phyloP scores from a whole-genome alignment of 2,888 invertebrate species.

The Mesorhabditis spiculigera region DNA sequence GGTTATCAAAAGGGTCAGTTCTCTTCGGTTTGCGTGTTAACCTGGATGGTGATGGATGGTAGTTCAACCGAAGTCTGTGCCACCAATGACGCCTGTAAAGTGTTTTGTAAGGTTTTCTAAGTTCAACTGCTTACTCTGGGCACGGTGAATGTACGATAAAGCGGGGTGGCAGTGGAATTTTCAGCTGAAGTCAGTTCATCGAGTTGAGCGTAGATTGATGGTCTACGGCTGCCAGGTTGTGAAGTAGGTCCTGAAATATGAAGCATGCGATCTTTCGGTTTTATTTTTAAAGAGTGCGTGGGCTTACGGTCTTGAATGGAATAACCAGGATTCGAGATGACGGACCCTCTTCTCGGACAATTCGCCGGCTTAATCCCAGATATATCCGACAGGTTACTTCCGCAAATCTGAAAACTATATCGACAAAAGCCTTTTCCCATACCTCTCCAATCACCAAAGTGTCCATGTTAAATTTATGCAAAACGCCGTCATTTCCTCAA shows the following conservation, averaged over 20 bases:
- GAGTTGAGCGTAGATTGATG: constrained; percentile 6
- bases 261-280: neutral
- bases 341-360: neutral
- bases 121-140: neutral
- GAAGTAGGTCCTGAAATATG: neutral
- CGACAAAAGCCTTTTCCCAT: neutral
- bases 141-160: constrained; percentile 2
- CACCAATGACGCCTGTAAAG: too few relatives aligned
- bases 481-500: too few relatives aligned
- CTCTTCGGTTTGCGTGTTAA: too few relatives aligned
- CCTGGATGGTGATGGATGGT: too few relatives aligned
- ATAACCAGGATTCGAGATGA: neutral
- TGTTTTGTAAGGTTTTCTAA: too few relatives aligned
- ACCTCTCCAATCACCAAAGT: constrained; percentile 3
- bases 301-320: neutral
- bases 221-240: neutral
- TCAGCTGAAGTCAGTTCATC: neutral
- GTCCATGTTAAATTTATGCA: neutral
- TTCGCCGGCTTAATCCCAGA: neutral
- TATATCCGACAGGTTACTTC: neutral
- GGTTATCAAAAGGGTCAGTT: too few relatives aligned
- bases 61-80: too few relatives aligned
- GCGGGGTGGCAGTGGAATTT: neutral
- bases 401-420: neutral
- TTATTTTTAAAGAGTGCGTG: neutral